Conservation (phyloP, 2,113 vertebrate genomes). For the Saccopteryx leptura region DNA sequence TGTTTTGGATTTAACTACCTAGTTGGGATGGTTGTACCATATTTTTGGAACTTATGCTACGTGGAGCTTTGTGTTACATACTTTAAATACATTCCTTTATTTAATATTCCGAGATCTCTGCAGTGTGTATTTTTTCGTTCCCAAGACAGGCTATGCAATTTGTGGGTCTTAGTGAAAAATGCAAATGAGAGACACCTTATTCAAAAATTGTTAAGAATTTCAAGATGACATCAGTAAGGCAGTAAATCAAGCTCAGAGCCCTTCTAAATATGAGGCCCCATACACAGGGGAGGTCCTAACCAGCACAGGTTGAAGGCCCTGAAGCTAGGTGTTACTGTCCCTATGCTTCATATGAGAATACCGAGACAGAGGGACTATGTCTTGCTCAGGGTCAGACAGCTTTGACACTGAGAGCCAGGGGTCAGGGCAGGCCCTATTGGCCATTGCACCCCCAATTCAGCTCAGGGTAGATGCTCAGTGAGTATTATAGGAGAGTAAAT, state of each 20-base stretch:
- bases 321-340: background rate
- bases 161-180: background rate
- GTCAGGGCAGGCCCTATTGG: background rate
- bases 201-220: constrained; percentile 19
- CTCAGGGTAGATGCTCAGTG: background rate
- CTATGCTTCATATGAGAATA: background rate
- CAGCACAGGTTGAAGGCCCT: background rate
- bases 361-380: background rate
- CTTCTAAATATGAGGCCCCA: background rate
- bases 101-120: background rate
- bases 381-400: background rate
- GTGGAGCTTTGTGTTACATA: background rate
- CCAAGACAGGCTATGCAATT: background rate
- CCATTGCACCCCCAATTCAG: background rate
- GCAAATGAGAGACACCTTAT: background rate
- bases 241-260: background rate
- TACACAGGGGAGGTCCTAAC: no score
- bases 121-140: background rate
- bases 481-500: background rate
- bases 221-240: background rate
- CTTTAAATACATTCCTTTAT: background rate
- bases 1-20: background rate
- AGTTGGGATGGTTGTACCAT: background rate
- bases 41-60: background rate
- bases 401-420: background rate